Conservation (phyloP, 1,140 invertebrate species). For the Dendroctonus ponderosae region DNA sequence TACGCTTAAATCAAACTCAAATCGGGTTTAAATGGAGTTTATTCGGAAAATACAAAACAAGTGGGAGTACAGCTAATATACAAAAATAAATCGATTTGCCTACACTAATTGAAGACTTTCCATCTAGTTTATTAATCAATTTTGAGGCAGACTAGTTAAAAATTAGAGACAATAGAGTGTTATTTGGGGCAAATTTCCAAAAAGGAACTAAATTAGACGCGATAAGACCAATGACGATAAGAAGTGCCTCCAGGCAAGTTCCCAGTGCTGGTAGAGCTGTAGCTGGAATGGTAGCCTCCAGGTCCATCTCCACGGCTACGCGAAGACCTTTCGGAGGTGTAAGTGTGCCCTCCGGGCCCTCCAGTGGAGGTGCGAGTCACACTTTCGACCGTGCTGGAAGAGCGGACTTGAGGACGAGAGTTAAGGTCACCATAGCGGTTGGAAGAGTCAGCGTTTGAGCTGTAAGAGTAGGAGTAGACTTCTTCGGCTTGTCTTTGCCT, state of each 20-base stretch:
- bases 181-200: background rate
- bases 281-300: slow-evolving; percentile 72
- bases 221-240: slow-evolving; percentile 82
- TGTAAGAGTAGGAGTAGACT: slow-evolving; percentile 81
- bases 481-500: slow-evolving; percentile 68
- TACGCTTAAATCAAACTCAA: background rate
- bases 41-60: slow-evolving; percentile 30
- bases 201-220: slow-evolving; percentile 60
- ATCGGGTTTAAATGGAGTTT: slow-evolving; percentile 14
- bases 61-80: slow-evolving; percentile 17
- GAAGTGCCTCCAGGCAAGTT: slow-evolving; percentile 74
- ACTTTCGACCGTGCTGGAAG: slow-evolving; percentile 64
- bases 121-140: no score
- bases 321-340: slow-evolving; percentile 69
- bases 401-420: slow-evolving; percentile 58
- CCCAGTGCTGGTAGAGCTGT: slow-evolving; percentile 71
- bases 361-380: slow-evolving; percentile 62
- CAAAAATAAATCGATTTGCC: slow-evolving; percentile 13
- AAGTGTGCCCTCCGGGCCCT: slow-evolving; percentile 68
- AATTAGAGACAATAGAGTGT: no score
- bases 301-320: slow-evolving; percentile 68
- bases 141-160: no score
- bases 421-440: slow-evolving; percentile 57
- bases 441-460: slow-evolving; percentile 56
- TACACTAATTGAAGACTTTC: no score